These are phyloP conservation scores for Pangasianodon gigas DNA, from an alignment of 2,113 vertebrate species.

Conservation along the genomic window DNA sequence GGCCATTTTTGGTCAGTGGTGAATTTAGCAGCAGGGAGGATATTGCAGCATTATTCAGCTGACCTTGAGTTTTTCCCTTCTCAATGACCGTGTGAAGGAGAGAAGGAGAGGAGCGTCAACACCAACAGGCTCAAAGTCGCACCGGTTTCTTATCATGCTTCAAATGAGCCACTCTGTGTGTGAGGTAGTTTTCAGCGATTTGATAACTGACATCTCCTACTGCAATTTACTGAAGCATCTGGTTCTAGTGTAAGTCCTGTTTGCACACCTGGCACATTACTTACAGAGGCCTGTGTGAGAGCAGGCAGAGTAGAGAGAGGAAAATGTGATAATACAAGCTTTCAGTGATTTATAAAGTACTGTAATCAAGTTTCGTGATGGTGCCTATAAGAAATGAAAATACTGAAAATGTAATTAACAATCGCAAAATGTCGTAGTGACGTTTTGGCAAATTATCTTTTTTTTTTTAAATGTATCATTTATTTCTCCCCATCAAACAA, in stretches of 20 bases:
- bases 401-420: neutral
- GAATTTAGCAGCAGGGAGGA: constrained; percentile 7
- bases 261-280: constrained; percentile 26
- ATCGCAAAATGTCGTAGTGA: neutral
- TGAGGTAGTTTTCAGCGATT: neutral
- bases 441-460: neutral
- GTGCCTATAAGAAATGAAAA: neutral
- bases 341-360: neutral
- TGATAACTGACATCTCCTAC: neutral
- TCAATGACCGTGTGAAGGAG: constrained; percentile 12
- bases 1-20: constrained; percentile 1
- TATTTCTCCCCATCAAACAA: neutral
- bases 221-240: constrained; percentile 1
- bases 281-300: neutral
- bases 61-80: constrained; percentile 45
- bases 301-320: neutral
- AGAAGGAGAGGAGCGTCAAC: neutral
- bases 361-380: neutral
- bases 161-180: neutral
- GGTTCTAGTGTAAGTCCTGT: constrained; percentile 22
- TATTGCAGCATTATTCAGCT: constrained; percentile 23
- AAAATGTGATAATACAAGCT: neutral
- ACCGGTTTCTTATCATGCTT: constrained; percentile 26
- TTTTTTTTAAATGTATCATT: too few species aligned
- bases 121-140: constrained; percentile 15